Conservation (phyloP, 2,113 vertebrate species). For the Lycaon pictus region DNA sequence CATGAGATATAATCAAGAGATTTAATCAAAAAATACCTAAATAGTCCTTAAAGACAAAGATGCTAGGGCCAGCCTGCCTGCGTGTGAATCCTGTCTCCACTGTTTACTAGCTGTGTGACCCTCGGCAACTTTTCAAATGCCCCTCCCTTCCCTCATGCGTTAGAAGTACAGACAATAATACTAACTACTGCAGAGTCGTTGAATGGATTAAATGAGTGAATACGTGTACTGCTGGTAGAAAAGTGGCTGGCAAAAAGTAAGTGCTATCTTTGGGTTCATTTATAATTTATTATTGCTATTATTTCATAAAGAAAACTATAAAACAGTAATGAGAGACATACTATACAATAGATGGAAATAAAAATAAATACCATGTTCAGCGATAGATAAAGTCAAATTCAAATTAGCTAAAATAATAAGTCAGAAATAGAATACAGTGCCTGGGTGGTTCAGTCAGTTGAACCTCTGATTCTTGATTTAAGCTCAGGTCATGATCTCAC, state of each 20-base stretch:
- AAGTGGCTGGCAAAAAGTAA: background rate
- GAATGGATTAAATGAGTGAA: background rate
- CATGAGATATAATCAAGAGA: background rate
- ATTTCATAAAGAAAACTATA: background rate
- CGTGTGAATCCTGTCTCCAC: background rate
- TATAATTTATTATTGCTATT: background rate
- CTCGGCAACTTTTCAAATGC: background rate
- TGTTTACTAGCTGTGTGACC: background rate
- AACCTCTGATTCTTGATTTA: background rate
- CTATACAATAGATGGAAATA: background rate
- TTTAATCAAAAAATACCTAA: background rate
- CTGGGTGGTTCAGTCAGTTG: background rate
- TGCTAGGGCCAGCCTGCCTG: background rate
- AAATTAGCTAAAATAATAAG: background rate
- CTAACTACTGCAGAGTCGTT: background rate
- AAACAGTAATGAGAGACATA: background rate
- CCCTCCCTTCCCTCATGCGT: background rate
- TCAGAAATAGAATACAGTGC: background rate
- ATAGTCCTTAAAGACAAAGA: background rate
- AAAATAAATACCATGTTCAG: background rate
- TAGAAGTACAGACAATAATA: background rate
- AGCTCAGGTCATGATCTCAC: background rate
- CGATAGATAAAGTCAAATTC: background rate
- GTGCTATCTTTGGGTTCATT: background rate
- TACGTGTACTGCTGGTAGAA: background rate